Conservation (phyloP, 2,113 vertebrate species). For the Pipa parva region DNA sequence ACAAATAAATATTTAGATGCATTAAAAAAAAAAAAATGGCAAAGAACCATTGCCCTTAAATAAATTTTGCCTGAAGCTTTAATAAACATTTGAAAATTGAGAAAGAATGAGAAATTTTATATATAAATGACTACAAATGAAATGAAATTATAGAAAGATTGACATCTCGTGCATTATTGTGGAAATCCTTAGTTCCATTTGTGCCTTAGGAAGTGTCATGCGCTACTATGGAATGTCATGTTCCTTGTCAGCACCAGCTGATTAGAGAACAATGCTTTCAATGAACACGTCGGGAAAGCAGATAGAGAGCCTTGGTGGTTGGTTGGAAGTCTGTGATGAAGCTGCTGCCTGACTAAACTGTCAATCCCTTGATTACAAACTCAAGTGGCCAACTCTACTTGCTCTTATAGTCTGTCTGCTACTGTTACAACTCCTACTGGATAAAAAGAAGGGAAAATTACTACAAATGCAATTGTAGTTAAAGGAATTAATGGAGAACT, state of each 20-base stretch:
- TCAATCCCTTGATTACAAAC: constrained; percentile 51
- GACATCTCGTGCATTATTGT: background rate
- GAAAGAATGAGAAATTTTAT: no score
- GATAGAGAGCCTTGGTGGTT: constrained; percentile 53
- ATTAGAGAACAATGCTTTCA: constrained; percentile 31
- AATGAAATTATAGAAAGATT: no score
- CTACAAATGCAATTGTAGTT: no score
- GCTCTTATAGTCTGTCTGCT: background rate
- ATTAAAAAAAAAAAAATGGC: no score
- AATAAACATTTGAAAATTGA: no score
- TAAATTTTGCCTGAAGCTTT: no score
- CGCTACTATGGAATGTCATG: constrained; percentile 49
- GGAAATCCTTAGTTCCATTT: constrained; percentile 6
- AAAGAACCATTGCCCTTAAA: no score
- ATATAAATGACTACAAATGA: no score
- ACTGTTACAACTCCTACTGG: no score
- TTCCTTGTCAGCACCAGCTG: constrained; percentile 50
- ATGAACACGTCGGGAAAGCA: constrained; percentile 46
- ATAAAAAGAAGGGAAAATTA: no score
- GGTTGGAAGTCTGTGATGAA: constrained; percentile 50
- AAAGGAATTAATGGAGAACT: no score
- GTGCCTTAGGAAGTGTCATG: background rate
- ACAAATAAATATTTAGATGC: no score
- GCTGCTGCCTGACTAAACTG: constrained; percentile 54
- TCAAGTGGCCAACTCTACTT: constrained; percentile 7